These are phyloP conservation scores for Synanthedon formicaeformis DNA, from an alignment of 2,888 invertebrate species.

Conservation along the genomic window DNA sequence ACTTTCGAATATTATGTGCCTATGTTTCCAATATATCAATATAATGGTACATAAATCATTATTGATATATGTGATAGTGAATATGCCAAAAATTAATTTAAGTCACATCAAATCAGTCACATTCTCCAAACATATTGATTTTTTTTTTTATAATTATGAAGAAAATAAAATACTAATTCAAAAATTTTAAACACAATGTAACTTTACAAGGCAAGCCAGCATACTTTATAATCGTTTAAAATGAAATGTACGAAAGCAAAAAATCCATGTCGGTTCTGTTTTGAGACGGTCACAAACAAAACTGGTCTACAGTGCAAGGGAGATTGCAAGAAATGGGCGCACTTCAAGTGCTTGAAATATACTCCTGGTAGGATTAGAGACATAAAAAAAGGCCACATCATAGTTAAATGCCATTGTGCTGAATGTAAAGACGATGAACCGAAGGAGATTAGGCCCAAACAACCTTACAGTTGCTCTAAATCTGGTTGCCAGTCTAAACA, in stretches of 20 bases:
- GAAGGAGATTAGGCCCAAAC: not conserved
- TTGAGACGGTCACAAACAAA: conserved; percentile 31
- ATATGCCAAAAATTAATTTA: too few species aligned
- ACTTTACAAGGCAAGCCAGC: too few species aligned
- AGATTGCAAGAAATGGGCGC: conserved; percentile 45
- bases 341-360: conserved; percentile 44
- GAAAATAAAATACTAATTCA: too few species aligned
- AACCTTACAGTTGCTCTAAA: not conserved
- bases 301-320: conserved; percentile 49
- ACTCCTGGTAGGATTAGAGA: conserved; percentile 50
- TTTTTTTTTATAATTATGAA: too few species aligned
- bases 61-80: too few species aligned
- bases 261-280: conserved; percentile 52
- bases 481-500: not conserved
- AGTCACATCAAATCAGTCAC: too few species aligned
- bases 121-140: too few species aligned
- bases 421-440: conserved; percentile 26
- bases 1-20: too few species aligned
- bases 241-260: conserved; percentile 10
- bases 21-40: too few species aligned
- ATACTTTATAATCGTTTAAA: not conserved
- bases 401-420: conserved; percentile 52
- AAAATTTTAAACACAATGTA: too few species aligned
- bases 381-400: conserved; percentile 41
- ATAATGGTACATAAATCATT: too few species aligned